Percentiles rank a stretch among this genome's conserved stretches.
Evolutionary conservation across 2,888 invertebrate species (phyloP).

Genomic region (Nymphalis polychloros): DNA sequence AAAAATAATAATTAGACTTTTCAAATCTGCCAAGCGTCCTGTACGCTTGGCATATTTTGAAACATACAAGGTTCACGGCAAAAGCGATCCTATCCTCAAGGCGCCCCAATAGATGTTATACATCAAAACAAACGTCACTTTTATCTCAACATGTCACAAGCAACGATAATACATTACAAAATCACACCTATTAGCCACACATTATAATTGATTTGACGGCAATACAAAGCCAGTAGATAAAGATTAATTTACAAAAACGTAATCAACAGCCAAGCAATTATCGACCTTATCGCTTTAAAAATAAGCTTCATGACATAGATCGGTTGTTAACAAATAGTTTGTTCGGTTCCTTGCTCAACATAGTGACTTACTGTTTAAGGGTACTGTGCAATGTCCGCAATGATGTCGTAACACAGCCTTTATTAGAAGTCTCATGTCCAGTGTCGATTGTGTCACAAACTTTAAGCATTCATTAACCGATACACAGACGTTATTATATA

Average conservation of each 20-base stretch:
- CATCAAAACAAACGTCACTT: not conserved
- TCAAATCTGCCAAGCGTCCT: no score
- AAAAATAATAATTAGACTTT: no score
- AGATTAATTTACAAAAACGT: not conserved
- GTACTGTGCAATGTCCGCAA: conserved; percentile 27
- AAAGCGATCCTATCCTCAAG: not conserved
- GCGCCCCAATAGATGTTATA: no score
- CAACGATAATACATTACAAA: conserved; percentile 16
- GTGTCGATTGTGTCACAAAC: not conserved
- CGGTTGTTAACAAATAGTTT: conserved; percentile 7
- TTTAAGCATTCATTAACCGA: conserved; percentile 6
- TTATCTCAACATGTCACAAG: conserved; percentile 7
- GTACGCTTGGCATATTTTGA: no score
- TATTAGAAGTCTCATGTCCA: conserved; percentile 19
- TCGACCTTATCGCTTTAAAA: not conserved
- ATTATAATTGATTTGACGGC: conserved; percentile 13
- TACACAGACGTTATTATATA: no score
- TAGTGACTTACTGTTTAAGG: conserved; percentile 29
- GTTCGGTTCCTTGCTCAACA: conserved; percentile 32
- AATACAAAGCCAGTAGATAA: not conserved
- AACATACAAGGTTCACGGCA: not conserved
- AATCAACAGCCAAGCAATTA: not conserved
- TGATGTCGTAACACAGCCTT: conserved; percentile 34
- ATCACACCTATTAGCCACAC: conserved; percentile 9
- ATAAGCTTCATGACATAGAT: not conserved